A percentile compares a stretch with the other conserved stretches of the same genome.
These are phyloP conservation scores for Drosophila novamexicana DNA, from an alignment of 1,140 invertebrate genomes.

Conservation along the genomic window DNA sequence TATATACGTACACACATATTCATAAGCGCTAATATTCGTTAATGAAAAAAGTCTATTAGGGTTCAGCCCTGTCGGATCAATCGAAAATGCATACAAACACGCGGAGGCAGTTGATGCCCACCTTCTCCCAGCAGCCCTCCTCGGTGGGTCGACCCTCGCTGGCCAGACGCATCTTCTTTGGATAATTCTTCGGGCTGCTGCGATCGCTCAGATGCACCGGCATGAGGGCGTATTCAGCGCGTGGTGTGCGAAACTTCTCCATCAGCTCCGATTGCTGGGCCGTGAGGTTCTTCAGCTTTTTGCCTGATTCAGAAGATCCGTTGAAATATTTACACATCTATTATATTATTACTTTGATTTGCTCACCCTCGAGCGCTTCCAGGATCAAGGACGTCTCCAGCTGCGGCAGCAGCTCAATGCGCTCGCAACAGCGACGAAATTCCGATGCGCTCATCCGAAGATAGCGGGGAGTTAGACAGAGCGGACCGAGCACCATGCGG, in stretches of 20 bases:
- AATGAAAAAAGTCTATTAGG: constrained; percentile 77
- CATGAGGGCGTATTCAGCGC: constrained; percentile 80
- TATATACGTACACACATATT: constrained; percentile 62
- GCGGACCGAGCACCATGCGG: constrained; percentile 74
- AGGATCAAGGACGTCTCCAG: constrained; percentile 68
- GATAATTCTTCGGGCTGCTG: constrained; percentile 81
- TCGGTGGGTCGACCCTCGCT: constrained; percentile 63
- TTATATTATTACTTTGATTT: background rate
- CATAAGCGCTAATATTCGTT: constrained; percentile 82
- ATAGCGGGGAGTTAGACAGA: constrained; percentile 81
- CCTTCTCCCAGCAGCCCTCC: constrained; percentile 78
- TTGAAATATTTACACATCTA: too few species aligned
- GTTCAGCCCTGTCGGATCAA: constrained; percentile 53
- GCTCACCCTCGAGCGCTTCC: constrained; percentile 75
- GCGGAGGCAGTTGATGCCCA: constrained; percentile 78
- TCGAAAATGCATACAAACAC: constrained; percentile 83
- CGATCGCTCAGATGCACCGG: constrained; percentile 82
- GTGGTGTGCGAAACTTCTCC: constrained; percentile 77
- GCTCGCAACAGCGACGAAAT: constrained; percentile 76
- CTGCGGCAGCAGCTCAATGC: constrained; percentile 74
- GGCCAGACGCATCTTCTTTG: constrained; percentile 80
- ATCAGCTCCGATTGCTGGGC: constrained; percentile 76
- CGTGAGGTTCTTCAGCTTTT: constrained; percentile 80
- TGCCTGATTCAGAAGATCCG: constrained; percentile 46
- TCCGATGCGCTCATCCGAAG: constrained; percentile 68